Percentiles rank a stretch among this genome's conserved stretches.
Conservation (phyloP, 2,797 vertebrate species). For the Galagoides demidoff region DNA sequence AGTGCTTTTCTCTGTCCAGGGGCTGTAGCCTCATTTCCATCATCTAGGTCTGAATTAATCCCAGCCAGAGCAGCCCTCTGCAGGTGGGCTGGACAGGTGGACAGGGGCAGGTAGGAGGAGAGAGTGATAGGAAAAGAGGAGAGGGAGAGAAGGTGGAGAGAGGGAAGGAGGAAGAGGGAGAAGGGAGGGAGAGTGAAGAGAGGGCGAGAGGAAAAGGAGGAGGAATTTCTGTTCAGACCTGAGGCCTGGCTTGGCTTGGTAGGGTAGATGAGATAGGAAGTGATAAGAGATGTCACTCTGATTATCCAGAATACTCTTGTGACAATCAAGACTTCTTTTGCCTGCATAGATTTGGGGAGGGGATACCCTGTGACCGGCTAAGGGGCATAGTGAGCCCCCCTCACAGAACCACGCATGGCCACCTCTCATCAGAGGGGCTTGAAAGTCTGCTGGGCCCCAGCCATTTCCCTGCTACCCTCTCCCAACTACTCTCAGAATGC, state of each 20-base stretch:
- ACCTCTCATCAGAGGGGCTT: neutral
- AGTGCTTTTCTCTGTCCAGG: neutral
- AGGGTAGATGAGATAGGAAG: neutral
- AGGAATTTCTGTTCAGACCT: neutral
- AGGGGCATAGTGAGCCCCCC: accelerated
- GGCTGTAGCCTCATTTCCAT: neutral
- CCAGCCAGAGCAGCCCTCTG: neutral
- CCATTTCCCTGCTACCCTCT: neutral
- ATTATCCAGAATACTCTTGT: neutral
- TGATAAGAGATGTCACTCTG: neutral
- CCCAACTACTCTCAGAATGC: neutral
- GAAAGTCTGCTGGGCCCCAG: neutral
- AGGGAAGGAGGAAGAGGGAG: neutral
- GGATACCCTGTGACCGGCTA: neutral
- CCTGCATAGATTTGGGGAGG: neutral
- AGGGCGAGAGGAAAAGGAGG: neutral
- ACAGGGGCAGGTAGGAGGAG: accelerated
- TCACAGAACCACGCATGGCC: neutral
- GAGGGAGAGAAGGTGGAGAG: neutral
- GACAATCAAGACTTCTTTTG: neutral
- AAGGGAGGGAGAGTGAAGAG: accelerated
- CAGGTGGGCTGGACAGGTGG: neutral
- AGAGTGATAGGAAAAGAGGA: accelerated
- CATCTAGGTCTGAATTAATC: neutral
- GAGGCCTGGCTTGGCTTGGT: neutral